phyloP scores from a whole-genome alignment of 1,140 invertebrate genomes.

The Cylas formicarius region DNA sequence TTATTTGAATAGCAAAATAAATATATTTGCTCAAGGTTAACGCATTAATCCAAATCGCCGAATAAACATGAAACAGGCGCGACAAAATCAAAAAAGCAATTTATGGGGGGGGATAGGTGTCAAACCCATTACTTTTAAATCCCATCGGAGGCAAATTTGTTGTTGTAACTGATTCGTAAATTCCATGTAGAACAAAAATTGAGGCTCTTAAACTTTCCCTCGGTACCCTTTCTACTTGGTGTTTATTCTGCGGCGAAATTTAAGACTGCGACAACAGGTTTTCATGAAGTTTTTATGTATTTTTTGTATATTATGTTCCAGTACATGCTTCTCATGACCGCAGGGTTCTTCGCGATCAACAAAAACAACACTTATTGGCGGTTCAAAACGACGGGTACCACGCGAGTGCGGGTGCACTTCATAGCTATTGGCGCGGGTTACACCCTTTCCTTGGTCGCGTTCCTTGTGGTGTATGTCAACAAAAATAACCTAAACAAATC shows the following conservation, averaged over 20 bases:
- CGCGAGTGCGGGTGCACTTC: constrained; percentile 23
- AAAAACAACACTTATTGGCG: constrained; percentile 28
- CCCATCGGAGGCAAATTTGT: too few relatives aligned
- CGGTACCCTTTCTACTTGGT: neutral
- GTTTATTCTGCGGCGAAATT: neutral
- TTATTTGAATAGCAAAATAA: too few relatives aligned
- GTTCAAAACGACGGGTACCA: constrained; percentile 15
- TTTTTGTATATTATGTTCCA: constrained; percentile 20
- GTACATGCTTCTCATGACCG: constrained; percentile 34
- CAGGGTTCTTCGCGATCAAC: constrained; percentile 28
- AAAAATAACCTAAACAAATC: constrained; percentile 27
- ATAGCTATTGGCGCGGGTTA: constrained; percentile 17
- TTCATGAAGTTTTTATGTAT: constrained; percentile 4
- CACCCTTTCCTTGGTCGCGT: constrained; percentile 20
- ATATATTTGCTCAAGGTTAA: too few relatives aligned
- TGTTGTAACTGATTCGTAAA: too few relatives aligned
- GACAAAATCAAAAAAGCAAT: too few relatives aligned
- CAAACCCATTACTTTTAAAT: too few relatives aligned
- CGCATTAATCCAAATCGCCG: too few relatives aligned
- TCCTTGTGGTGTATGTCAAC: constrained; percentile 25
- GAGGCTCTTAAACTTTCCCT: too few relatives aligned
- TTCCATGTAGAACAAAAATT: neutral
- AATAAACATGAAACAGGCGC: too few relatives aligned
- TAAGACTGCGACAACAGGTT: neutral
- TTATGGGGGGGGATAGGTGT: too few relatives aligned